Evolutionary conservation across 2,797 vertebrate genomes (phyloP), one percentile per base, ranked within the genome.

Genomic region (Australoheros facetus): DNA sequence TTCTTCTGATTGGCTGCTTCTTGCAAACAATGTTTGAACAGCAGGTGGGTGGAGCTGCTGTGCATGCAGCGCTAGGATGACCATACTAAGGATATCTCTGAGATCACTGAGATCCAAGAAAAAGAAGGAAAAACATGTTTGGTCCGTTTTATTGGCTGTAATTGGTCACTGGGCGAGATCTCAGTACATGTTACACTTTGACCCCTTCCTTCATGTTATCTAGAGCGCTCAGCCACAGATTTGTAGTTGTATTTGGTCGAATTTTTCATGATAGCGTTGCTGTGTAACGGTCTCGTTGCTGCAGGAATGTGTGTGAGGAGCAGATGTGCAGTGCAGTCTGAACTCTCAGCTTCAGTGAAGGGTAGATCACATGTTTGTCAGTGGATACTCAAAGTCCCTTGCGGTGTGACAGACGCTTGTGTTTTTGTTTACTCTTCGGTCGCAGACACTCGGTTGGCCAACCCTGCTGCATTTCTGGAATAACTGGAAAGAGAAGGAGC

Each of bases 381-480:
- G 14, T 53, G 57, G 45, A 75, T 70, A 73, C 75, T 71, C 53
- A 75, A 14, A 58, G 66, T 45, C 8, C 1, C 53, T 73, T 55
- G 28, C 1, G 28, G 60, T 64, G 64, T 73, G 57, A 77, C 57
- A 26, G 37, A 17, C 37, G 2, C 30, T 57, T 14, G 21, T 70
- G 60, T 55, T 80, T 51, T 28, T 78, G 34, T 85, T 85, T 76
- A 70, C 56, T 1, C n/a, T 59, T 58, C 30, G 2, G 54, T 71
- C 28, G 16, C 45, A 53, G 75, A 32, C 37, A 48, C 39, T 71
- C 75, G 60, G 73, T 34, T 56, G 13, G 71, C 45, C 70, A 75
- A 34, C 59, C 72, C 56, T 23, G 28, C 51, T 30, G 10, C 62
- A 77, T 78, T 75, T 77, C 34, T 80, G 76, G 21, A 51, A 84